Evolutionary conservation across 2,113 vertebrate species (phyloP).

Genomic region (Chiloscyllium plagiosum): DNA sequence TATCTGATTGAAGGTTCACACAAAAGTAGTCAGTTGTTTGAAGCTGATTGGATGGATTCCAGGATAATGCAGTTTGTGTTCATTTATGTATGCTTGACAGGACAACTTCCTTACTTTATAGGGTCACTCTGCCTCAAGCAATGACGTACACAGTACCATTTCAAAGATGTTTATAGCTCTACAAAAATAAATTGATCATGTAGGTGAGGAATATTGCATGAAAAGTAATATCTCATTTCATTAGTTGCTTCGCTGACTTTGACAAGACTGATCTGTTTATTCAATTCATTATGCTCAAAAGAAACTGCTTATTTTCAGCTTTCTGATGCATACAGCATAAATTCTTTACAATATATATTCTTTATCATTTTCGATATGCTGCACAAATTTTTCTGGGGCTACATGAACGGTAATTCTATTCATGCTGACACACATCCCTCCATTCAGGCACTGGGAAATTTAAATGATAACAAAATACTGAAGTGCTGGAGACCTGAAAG

Average conservation of each 20-base stretch:
- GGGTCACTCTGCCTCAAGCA: background rate
- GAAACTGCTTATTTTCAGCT: background rate
- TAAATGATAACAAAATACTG: background rate
- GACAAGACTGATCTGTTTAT: background rate
- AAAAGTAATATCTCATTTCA: constrained; percentile 10
- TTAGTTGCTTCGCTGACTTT: background rate
- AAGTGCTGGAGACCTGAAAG: no score
- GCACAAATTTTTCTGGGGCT: background rate
- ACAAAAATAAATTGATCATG: background rate
- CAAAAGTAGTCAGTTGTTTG: background rate
- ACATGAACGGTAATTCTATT: background rate
- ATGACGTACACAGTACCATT: background rate
- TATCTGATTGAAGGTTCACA: background rate
- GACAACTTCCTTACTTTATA: background rate
- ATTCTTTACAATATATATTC: no score
- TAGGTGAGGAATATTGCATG: background rate
- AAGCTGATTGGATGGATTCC: background rate
- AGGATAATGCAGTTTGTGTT: background rate
- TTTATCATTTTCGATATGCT: background rate
- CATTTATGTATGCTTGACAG: background rate
- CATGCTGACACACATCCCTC: background rate
- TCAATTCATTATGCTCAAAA: background rate
- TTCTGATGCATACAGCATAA: background rate
- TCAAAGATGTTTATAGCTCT: background rate
- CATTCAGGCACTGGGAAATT: background rate